Percentiles rank a stretch among this genome's conserved stretches.
These are phyloP conservation scores for Acanthaster planci DNA, from an alignment of 35 echinoderm and acorn worm species.

Conservation along the genomic window DNA sequence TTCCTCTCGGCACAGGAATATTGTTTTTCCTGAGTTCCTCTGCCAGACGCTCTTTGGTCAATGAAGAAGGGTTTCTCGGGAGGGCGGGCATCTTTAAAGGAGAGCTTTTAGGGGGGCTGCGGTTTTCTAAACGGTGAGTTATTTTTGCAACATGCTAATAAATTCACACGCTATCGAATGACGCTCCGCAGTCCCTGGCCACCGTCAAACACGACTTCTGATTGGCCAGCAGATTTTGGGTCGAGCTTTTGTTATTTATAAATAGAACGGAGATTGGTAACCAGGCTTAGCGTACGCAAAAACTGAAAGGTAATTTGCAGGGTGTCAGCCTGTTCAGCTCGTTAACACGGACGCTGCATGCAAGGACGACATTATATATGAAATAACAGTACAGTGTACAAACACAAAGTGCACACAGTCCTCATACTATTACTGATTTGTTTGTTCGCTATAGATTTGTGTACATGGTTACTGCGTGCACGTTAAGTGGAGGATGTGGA, in stretches of 20 bases:
- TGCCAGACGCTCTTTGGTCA: slow-evolving; percentile 14
- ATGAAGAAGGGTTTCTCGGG: slow-evolving; percentile 16
- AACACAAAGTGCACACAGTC: too few species aligned
- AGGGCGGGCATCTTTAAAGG: slow-evolving; percentile 15
- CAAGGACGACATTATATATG: too few species aligned
- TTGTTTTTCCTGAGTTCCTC: slow-evolving; percentile 13
- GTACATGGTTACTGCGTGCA: too few species aligned
- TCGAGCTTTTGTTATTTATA: not conserved
- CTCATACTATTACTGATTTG: too few species aligned
- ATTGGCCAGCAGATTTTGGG: not conserved
- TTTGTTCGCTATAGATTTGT: too few species aligned
- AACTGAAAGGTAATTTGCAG: not conserved
- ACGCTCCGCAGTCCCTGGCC: not conserved
- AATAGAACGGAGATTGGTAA: not conserved
- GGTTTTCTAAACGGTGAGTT: not conserved
- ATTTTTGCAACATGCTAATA: not conserved
- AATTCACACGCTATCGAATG: too few species aligned
- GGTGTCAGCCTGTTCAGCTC: not conserved
- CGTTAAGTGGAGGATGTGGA: too few species aligned
- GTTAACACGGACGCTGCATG: not conserved
- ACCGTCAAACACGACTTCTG: not conserved
- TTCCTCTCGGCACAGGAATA: slow-evolving; percentile 2
- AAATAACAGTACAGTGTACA: too few species aligned
- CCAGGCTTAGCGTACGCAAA: not conserved
- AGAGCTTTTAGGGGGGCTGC: not conserved